Evolutionary conservation across 2,797 vertebrate species (phyloP), one percentile per base, ranked within the genome.

Genomic region (Acipenser ruthenus): DNA sequence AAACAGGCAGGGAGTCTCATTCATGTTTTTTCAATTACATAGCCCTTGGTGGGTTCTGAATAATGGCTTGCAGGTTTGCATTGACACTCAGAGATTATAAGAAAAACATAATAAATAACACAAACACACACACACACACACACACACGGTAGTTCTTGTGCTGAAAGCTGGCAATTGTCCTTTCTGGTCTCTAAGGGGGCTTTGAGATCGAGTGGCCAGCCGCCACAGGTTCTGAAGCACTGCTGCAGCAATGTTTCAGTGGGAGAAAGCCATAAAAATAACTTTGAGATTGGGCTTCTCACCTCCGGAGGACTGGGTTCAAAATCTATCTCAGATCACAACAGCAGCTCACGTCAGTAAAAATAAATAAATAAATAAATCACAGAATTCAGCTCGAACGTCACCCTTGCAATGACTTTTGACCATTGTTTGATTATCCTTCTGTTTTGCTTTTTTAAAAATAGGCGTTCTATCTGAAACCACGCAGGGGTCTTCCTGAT

Each of bases 1-100:
- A 58, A 58, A 6, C 55, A 58, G 12, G 6, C 55, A 58, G 55
- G 12, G 6, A 11, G 6, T 13, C 55, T 58, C 55, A 11, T 8
- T 80, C 78, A 62, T 70, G 78, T 79, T 80, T 79, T 74, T 78
- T 86, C 84, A 84, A 87, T 89, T 82, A 86, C 59, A 78, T 37
- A 37, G 75, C 74, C 75, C 73, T 70, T 72, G 76, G 78, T 77
- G 77, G 80, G 75, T 9, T 50, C 77, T 87, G 82, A 87, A 78
- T 87, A 88, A 88, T 88, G 79, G 82, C 81, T 79, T 9, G 78
- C 69, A 69, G 71, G 77, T 75, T 80, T 73, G 58, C 83, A 86
- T 82, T 78, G 83, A 86, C 78, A 79, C 1, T 0, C 10, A 65
- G 72, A 62, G 70, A 65, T 59, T 52, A 23, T 13, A 80, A 79